These are phyloP conservation scores for Meles meles DNA, from an alignment of 2,113 vertebrate genomes.

Conservation along the genomic window DNA sequence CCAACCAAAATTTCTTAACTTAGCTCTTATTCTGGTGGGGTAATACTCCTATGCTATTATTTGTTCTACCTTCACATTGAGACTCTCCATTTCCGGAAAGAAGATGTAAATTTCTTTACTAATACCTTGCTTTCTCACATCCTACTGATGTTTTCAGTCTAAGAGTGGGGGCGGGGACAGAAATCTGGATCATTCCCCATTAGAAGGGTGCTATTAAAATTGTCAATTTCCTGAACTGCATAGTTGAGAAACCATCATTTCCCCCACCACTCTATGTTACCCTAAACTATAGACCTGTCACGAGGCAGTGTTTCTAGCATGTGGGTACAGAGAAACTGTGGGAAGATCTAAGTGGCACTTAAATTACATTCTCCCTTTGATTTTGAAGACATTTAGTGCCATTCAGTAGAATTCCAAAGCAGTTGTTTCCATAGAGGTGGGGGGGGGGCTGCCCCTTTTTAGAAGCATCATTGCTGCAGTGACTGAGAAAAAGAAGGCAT, in stretches of 20 bases:
- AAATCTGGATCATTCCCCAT: conserved; percentile 39
- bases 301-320: conserved; percentile 77
- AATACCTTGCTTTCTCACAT: conserved; percentile 41
- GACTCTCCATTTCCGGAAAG: conserved; percentile 11
- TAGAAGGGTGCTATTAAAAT: conserved; percentile 63
- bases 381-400: conserved; percentile 80
- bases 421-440: conserved; percentile 74
- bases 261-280: conserved; percentile 70
- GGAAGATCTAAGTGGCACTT: conserved; percentile 85
- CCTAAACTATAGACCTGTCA: conserved; percentile 81
- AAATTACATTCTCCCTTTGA: conserved; percentile 86
- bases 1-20: not conserved
- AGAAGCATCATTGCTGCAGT: conserved; percentile 67
- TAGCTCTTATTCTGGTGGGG: not conserved
- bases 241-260: conserved; percentile 76
- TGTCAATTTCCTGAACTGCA: conserved; percentile 67
- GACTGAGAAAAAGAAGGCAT: conserved; percentile 70
- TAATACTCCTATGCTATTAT: not conserved
- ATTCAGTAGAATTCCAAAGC: conserved; percentile 78
- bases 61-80: not conserved
- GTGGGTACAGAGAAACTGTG: conserved; percentile 81
- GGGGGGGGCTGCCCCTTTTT: conserved; percentile 71
- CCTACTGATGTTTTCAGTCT: conserved; percentile 31
- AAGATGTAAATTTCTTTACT: conserved; percentile 45
- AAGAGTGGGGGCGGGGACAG: not conserved